Base-by-base conservation (phyloP, 1,140 invertebrate genomes). In the Procambarus clarkii region DNA sequence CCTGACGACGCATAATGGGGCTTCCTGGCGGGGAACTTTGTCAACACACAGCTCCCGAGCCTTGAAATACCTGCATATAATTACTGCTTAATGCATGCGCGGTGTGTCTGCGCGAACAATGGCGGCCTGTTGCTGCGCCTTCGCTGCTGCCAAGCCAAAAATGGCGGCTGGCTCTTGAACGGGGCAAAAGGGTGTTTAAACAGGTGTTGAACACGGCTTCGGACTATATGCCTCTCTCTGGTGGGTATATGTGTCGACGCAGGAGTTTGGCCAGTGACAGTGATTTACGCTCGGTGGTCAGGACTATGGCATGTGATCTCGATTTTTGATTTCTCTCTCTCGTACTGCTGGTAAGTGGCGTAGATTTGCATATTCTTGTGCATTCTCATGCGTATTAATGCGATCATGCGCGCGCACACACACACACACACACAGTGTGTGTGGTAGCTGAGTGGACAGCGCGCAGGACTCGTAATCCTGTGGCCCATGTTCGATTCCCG, bases 11-110 rank as follows among this genome's bases (percentile, higher is more conserved):
- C 69, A 74, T 74, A 74, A 74, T 34, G n/a, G 69, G 18, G 13
- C 69, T 74, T 24, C 5, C 21, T 34, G 69, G 7, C 69, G 8
- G 69, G 7, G n/a, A 34, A 74, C n/a, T 74, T 74, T 74, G 21
- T 74, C 69, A 74, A 74, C 69, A 74, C 8, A 34, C 34, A 74
- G n/a, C 8, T 54, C 69, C n/a, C 69, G 34, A n/a, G 69, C 69
- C 24, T 74, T 74, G n/a, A 74, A 74, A 74, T 74, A 74, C 69
- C 69, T 74, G 24, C 69, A 74, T 74, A 74, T 34, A 74, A 74
- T 74, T 74, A 74, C 21, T 24, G 60, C 21, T 34, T 74, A 74
- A 74, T 74, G 24, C 34, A 74, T 74, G 69, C 69, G 69, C 34
- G 69, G 24, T 74, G n/a, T n/a, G 24, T n/a, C n/a, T 74, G n/a